Evolutionary conservation across 2,113 vertebrate genomes (phyloP), one percentile per base, ranked within the genome.

Genomic region (Ranitomeya imitator): DNA sequence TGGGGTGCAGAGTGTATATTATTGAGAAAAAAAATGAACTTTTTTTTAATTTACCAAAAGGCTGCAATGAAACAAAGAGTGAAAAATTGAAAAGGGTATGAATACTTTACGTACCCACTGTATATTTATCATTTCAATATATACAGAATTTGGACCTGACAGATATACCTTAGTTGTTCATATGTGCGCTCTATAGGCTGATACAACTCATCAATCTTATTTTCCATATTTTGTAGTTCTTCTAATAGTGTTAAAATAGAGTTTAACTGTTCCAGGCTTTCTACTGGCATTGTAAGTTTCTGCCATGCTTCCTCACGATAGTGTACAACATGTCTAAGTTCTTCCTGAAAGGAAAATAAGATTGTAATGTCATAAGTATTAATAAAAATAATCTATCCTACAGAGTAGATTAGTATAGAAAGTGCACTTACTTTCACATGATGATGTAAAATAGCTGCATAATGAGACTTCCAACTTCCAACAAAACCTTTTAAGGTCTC

Each of bases 401-500:
- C 12, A 26, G 26, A 23, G 14, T 26, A 79, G n/a, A 79, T 18
- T 1, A 31, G 52, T 26, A 14, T 9, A 45, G 21, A 37, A 14
- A 21, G 45, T 14, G 14, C 19, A 19, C 82, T 61, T 88, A 88
- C 89, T 73, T 85, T 88, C 18, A 81, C 73, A 14, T 60, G 73
- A 18, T 88, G 86, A 78, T 90, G 89, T 78, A 90, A 73, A 61
- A 88, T 84, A n/a, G 80, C 69, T 71, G 89, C 79, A 85, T 88
- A 90, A 57, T 83, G 86, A 85, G 54, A 85, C 57, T 90, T 90
- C 89, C 89, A 90, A 11, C 81, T 87, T 87, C 86, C 89, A n/a
- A 86, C 81, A 88, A 90, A 90, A 16, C 89, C 89, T 60, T 78
- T 85, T 60, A 90, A 31, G 37, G 74, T 83, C 13, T 90, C 85